These are phyloP conservation scores for Apis florea DNA, from an alignment of 1,140 invertebrate species.

Conservation along the genomic window DNA sequence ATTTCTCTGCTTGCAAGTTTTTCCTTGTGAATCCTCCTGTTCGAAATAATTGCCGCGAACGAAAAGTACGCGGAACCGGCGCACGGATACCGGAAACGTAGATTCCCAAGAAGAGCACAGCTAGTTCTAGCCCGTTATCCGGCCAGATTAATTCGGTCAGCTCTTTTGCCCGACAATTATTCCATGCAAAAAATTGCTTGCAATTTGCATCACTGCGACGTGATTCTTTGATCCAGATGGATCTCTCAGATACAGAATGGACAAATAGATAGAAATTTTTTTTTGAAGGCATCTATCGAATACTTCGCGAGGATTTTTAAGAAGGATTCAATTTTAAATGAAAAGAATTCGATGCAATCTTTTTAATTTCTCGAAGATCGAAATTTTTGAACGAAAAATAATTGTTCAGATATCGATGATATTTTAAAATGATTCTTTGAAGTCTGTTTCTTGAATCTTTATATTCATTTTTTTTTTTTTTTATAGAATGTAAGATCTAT, in stretches of 20 bases:
- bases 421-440: no score
- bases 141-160: slow-evolving; percentile 24
- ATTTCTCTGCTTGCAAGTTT: background rate
- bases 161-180: slow-evolving; percentile 22
- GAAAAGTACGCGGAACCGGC: background rate
- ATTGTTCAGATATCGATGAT: no score
- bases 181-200: slow-evolving; percentile 34
- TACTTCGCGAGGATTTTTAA: background rate
- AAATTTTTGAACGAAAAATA: no score
- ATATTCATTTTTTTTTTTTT: no score
- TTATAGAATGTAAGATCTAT: no score
- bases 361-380: no score
- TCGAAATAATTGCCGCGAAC: background rate
- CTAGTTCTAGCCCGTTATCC: background rate
- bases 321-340: background rate
- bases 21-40: background rate
- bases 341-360: no score
- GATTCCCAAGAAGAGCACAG: background rate
- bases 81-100: background rate
- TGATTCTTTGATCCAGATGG: slow-evolving; percentile 44
- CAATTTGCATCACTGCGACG: slow-evolving; percentile 30
- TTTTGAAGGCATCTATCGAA: background rate
- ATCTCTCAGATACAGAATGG: background rate
- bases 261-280: slow-evolving; percentile 34
- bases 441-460: no score